Conservation (phyloP, 2,888 invertebrate species). For the Drosophila mercatorum region DNA sequence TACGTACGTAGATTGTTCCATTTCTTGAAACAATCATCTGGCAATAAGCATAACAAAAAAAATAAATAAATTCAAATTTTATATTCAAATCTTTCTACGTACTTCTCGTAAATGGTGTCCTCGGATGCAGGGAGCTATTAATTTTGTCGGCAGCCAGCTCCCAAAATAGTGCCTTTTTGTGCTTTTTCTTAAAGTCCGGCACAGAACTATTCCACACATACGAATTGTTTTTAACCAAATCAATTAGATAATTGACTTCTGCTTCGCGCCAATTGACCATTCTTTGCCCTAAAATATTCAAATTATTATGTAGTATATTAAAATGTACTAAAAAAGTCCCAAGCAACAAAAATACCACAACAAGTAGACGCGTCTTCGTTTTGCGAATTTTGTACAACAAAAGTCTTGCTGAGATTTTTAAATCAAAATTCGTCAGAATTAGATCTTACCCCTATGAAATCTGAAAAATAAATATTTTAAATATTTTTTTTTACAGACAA, state of each 20-base stretch:
- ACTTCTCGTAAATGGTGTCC: slow-evolving; percentile 33
- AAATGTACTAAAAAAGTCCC: background rate
- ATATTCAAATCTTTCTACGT: background rate
- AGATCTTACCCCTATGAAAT: slow-evolving; percentile 27
- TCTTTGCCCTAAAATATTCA: slow-evolving; percentile 13
- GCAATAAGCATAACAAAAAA: background rate
- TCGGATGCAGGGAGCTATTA: slow-evolving; percentile 20
- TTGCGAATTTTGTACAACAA: background rate
- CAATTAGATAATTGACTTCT: slow-evolving; percentile 43
- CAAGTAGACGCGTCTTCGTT: background rate
- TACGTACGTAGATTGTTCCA: slow-evolving; percentile 45
- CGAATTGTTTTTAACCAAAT: slow-evolving; percentile 29
- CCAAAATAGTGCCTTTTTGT: slow-evolving; percentile 37
- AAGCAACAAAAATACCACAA: background rate
- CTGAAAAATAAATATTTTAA: slow-evolving; percentile 5
- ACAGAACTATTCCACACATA: slow-evolving; percentile 35
- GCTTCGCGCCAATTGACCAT: slow-evolving; percentile 43
- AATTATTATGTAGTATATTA: background rate
- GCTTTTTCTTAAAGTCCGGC: slow-evolving; percentile 38
- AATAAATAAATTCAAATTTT: background rate
- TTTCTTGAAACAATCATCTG: slow-evolving; percentile 42
- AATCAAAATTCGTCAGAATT: background rate
- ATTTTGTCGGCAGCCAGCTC: slow-evolving; percentile 38
- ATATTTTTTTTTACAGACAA: background rate
- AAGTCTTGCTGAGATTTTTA: background rate